Conservation (phyloP, 2,888 invertebrate genomes). For the Tenthredo mesomela region DNA sequence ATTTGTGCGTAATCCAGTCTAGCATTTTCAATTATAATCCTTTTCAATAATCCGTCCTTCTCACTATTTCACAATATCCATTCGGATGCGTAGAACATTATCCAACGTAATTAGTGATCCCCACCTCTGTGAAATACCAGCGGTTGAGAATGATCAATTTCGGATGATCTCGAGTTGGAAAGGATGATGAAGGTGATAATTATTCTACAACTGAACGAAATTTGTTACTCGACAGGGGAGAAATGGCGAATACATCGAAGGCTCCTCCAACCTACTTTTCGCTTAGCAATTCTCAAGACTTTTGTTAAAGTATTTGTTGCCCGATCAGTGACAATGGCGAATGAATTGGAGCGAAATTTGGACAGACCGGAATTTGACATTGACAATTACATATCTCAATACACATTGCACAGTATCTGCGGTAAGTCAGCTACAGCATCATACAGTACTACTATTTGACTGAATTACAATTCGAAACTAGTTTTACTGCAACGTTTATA, state of each 20-base stretch:
- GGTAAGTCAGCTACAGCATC: not conserved
- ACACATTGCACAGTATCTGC: not conserved
- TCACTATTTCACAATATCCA: too few relatives aligned
- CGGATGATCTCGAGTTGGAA: too few relatives aligned
- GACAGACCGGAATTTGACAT: constrained; percentile 8
- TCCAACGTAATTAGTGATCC: too few relatives aligned
- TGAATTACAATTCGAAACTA: too few relatives aligned
- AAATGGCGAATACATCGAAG: not conserved
- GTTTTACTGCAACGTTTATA: not conserved
- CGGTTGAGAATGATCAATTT: too few relatives aligned
- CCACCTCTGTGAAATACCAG: too few relatives aligned
- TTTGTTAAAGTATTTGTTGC: not conserved
- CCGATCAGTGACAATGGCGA: not conserved
- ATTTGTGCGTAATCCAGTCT: too few relatives aligned
- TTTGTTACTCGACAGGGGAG: not conserved
- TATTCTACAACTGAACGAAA: not conserved
- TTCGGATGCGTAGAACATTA: too few relatives aligned
- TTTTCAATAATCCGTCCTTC: too few relatives aligned
- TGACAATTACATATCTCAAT: not conserved
- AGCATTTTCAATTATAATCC: too few relatives aligned
- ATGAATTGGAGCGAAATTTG: not conserved
- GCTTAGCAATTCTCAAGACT: not conserved
- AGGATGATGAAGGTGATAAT: not conserved
- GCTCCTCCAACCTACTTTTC: not conserved
- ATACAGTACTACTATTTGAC: not conserved